Conservation (phyloP, 2,113 vertebrate species). For the Apistogramma diplotaenia region DNA sequence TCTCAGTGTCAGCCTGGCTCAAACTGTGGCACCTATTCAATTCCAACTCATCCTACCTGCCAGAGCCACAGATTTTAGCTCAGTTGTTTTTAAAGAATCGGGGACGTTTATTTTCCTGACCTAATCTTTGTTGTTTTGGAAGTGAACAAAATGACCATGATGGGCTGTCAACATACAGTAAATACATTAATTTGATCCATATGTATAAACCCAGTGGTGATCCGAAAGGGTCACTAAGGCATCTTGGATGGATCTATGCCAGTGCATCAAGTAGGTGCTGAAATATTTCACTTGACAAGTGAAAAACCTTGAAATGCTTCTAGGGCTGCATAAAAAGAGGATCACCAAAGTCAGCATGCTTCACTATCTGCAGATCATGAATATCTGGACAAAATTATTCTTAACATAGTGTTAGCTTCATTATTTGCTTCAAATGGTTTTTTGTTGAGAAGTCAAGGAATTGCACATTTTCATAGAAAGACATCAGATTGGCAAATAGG, state of each 20-base stretch:
- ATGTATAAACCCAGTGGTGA: not conserved
- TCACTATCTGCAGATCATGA: too few species aligned
- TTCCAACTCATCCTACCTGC: constrained; percentile 22
- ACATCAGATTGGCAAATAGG: too few species aligned
- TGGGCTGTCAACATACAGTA: not conserved
- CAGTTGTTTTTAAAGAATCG: not conserved
- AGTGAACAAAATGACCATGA: not conserved
- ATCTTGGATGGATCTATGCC: not conserved
- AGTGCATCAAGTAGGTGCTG: not conserved
- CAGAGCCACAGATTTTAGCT: not conserved
- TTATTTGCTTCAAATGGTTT: too few species aligned
- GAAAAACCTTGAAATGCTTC: not conserved
- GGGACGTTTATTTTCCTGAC: not conserved
- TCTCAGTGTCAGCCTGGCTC: constrained; percentile 50
- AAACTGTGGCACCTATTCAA: constrained; percentile 30
- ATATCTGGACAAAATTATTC: too few species aligned
- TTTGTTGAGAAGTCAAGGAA: too few species aligned
- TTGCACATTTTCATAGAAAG: too few species aligned
- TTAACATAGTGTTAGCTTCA: too few species aligned
- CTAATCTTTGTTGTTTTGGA: not conserved
- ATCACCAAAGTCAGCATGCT: too few species aligned
- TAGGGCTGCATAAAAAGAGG: too few species aligned
- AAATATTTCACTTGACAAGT: not conserved
- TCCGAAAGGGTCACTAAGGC: not conserved
- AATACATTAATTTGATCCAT: not conserved